Evolutionary conservation across 1,140 invertebrate genomes (phyloP).

Genomic region (Drosophila tsacasi): DNA sequence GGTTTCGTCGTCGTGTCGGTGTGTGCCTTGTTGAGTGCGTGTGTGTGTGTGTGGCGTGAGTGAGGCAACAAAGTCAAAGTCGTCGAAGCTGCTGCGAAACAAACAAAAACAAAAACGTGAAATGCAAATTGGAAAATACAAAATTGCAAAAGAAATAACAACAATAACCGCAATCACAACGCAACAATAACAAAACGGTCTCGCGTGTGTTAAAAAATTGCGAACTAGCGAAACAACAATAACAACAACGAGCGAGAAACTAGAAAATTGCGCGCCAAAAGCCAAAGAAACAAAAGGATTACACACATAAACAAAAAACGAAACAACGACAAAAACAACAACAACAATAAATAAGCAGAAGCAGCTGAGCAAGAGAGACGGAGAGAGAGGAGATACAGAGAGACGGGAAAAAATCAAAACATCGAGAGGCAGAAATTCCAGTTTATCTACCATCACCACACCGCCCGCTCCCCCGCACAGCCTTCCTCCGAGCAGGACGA

Average conservation of each 20-base stretch:
- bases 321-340: constrained; percentile 18
- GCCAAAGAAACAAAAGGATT: constrained; percentile 71
- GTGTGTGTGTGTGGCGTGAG: constrained; percentile 17
- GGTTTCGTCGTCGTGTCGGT: constrained; percentile 17
- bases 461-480: background rate
- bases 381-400: background rate
- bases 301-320: constrained; percentile 53
- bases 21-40: constrained; percentile 14
- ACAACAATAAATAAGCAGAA: constrained; percentile 17
- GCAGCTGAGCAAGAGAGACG: constrained; percentile 32
- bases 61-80: constrained; percentile 57
- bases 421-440: constrained; percentile 49
- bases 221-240: constrained; percentile 27
- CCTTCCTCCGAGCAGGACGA: constrained; percentile 17
- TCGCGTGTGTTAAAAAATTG: constrained; percentile 66
- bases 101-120: constrained; percentile 53
- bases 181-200: constrained; percentile 55
- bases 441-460: constrained; percentile 24
- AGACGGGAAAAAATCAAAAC: constrained; percentile 51
- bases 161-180: constrained; percentile 45
- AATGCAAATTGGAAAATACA: constrained; percentile 69
- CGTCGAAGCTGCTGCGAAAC: constrained; percentile 47
- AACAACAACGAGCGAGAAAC: constrained; percentile 17
- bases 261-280: constrained; percentile 77
- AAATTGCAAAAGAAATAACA: constrained; percentile 35